A percentile compares a stretch with the other conserved stretches of the same genome.
These are phyloP conservation scores for Empidonax alnorum DNA, from an alignment of 2,113 vertebrate genomes.

Conservation along the genomic window DNA sequence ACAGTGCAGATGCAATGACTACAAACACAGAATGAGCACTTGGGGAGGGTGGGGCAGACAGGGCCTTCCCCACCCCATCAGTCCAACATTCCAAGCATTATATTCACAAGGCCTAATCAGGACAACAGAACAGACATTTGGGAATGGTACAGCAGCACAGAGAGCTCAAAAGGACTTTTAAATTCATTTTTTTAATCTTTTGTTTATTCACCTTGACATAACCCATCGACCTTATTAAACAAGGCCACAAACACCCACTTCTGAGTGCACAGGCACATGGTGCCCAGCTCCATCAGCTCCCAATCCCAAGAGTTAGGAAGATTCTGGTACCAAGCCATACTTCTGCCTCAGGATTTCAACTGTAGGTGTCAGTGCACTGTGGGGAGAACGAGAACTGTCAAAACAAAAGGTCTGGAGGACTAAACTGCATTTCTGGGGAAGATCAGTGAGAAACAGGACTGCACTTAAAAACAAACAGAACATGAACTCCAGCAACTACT, in stretches of 20 bases:
- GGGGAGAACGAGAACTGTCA: neutral
- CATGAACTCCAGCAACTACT: neutral
- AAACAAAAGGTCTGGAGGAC: neutral
- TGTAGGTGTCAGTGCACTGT: slow-evolving; percentile 84
- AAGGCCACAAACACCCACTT: neutral
- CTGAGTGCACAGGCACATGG: slow-evolving; percentile 38
- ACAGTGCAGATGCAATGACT: neutral
- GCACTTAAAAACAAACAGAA: neutral
- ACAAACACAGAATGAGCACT: neutral
- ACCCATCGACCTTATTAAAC: slow-evolving; percentile 46
- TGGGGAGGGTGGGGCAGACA: neutral
- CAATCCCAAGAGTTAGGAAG: neutral
- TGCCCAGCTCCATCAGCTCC: slow-evolving; percentile 56
- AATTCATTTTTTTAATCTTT: neutral
- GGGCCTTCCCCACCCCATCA: neutral
- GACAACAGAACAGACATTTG: neutral
- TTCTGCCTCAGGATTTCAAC: slow-evolving; percentile 82
- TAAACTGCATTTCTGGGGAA: neutral
- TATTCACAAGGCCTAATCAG: neutral
- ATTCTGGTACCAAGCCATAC: slow-evolving; percentile 71
- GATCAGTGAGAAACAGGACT: neutral
- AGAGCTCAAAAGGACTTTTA: neutral
- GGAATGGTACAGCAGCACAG: neutral
- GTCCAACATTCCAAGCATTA: fast-evolving
- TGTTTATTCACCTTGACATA: neutral